phyloP scores from a whole-genome alignment of 1,140 invertebrate species.

The Steinernema feltiae region DNA sequence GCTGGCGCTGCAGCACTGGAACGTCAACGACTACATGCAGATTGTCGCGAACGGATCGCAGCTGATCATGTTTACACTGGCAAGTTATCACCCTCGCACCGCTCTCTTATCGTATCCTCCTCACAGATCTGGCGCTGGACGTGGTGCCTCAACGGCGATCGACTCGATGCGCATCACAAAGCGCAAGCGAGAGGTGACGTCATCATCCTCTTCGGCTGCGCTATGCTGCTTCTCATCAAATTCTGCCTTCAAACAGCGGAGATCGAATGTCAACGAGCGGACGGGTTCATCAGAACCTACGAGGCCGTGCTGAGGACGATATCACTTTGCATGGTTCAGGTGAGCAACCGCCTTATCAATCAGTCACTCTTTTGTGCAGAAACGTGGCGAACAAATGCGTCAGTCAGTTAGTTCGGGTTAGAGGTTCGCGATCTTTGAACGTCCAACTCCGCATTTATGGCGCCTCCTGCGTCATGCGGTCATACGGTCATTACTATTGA shows the following conservation, averaged over 20 bases:
- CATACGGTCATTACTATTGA: too few relatives aligned
- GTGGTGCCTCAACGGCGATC: constrained; percentile 30
- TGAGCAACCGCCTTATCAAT: neutral
- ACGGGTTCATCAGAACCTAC: constrained; percentile 23
- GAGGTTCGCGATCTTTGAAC: neutral
- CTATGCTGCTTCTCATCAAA: constrained; percentile 40
- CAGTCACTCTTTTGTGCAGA: neutral
- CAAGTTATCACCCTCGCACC: too few relatives aligned
- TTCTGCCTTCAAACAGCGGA: constrained; percentile 29
- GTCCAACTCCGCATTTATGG: too few relatives aligned
- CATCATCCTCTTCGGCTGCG: constrained; percentile 52
- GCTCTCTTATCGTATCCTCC: neutral
- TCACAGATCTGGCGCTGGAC: constrained; percentile 31
- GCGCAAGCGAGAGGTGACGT: constrained; percentile 55
- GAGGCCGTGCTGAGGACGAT: constrained; percentile 26
- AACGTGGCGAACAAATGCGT: neutral
- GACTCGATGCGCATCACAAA: constrained; percentile 57
- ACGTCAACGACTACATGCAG: constrained; percentile 43
- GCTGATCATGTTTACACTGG: constrained; percentile 42
- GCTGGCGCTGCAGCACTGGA: constrained; percentile 42
- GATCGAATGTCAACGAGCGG: constrained; percentile 25
- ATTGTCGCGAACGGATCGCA: constrained; percentile 38
- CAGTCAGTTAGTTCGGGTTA: too few relatives aligned
- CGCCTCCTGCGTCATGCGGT: too few relatives aligned
- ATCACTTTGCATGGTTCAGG: constrained; percentile 9